Percentiles rank a stretch among this genome's conserved stretches.
phyloP scores from a whole-genome alignment of 2,797 vertebrate genomes.

The Dallia pectoralis region DNA sequence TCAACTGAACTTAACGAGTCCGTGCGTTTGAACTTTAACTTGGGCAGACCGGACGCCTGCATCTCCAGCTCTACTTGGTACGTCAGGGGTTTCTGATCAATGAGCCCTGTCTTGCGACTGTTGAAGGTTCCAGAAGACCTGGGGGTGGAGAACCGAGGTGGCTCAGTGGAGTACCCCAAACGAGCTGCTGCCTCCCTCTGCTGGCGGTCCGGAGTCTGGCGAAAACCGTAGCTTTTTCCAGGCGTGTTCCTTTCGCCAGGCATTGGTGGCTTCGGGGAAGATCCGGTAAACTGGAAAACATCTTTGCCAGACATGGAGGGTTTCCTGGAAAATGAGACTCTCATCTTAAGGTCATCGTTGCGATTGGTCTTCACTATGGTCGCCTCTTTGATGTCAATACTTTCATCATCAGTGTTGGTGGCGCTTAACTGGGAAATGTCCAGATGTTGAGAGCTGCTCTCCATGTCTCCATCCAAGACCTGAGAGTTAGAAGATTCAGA shows the following conservation, averaged over 20 bases:
- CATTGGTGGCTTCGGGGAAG: conserved; percentile 30
- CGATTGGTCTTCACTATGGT: conserved; percentile 61
- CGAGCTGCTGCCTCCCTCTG: conserved; percentile 80
- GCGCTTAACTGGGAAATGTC: conserved; percentile 59
- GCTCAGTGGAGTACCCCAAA: conserved; percentile 61
- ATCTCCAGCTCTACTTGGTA: conserved; percentile 91
- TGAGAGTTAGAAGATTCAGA: conserved; percentile 17
- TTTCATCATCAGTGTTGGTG: conserved; percentile 61
- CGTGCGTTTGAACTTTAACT: conserved; percentile 83
- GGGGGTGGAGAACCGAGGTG: conserved; percentile 60
- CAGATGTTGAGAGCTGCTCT: conserved; percentile 57
- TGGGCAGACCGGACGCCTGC: conserved; percentile 87
- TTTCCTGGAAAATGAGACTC: conserved; percentile 59
- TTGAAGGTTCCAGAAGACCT: conserved; percentile 36
- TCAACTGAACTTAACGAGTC: conserved; percentile 67
- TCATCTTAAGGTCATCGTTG: conserved; percentile 64
- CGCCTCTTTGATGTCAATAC: conserved; percentile 66
- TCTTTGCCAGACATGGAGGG: conserved; percentile 45
- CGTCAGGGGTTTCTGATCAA: conserved; percentile 54
- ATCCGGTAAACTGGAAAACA: conserved; percentile 36
- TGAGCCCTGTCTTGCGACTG: conserved; percentile 14
- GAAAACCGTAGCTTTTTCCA: conserved; percentile 68
- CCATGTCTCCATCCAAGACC: conserved; percentile 23
- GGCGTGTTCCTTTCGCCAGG: conserved; percentile 17
- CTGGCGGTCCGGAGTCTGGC: conserved; percentile 79